A percentile compares a stretch with the other conserved stretches of the same genome.
Evolutionary conservation across 2,113 vertebrate species (phyloP).

Genomic region (Amphilophus citrinellus): DNA sequence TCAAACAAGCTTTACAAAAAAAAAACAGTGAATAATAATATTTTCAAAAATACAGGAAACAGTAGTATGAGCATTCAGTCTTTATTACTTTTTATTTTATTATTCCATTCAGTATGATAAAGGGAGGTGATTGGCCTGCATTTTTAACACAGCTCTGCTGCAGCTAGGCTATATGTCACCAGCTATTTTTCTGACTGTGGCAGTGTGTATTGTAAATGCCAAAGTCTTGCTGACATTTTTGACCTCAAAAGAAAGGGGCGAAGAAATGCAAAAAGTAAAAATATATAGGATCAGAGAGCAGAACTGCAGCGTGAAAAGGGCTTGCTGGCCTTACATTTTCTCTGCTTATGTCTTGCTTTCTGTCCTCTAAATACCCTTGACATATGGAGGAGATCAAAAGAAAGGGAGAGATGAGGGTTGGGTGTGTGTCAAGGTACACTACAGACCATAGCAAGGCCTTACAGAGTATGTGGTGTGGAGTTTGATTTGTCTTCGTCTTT

Average conservation of each 20-base stretch:
- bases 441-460: neutral
- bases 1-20: neutral
- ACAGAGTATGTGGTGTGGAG: neutral
- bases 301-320: slow-evolving; percentile 3
- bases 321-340: slow-evolving; percentile 12
- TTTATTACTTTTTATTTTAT: too few relatives aligned
- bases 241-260: neutral
- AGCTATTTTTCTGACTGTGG: neutral
- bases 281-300: slow-evolving; percentile 25
- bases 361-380: slow-evolving; percentile 68
- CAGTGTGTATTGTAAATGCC: slow-evolving; percentile 2
- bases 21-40: neutral
- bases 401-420: slow-evolving; percentile 30
- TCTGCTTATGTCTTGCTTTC: slow-evolving; percentile 37
- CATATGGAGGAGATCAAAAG: slow-evolving; percentile 62
- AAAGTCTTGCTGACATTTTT: slow-evolving; percentile 30
- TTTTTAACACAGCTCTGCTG: slow-evolving; percentile 21
- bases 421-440: slow-evolving; percentile 22
- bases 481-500: neutral
- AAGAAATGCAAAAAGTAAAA: neutral
- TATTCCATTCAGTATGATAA: neutral
- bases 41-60: neutral
- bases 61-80: neutral
- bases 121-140: neutral
- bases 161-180: slow-evolving; percentile 18